These are phyloP conservation scores for Tigriopus japonicus DNA, from an alignment of 1,140 invertebrate genomes.

Conservation along the genomic window DNA sequence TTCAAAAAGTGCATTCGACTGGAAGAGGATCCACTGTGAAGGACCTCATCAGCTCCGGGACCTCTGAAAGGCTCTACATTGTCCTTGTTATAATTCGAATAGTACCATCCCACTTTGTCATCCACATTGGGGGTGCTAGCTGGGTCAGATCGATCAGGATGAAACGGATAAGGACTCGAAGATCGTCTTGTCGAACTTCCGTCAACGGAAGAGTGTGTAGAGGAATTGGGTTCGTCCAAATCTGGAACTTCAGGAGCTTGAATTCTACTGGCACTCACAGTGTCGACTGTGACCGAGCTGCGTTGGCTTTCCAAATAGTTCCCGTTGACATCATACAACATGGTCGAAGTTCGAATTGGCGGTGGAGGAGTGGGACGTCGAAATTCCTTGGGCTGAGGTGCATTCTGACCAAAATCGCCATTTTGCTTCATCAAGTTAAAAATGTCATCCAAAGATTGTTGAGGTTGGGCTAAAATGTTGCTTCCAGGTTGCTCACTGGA, in stretches of 20 bases:
- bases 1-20: too few relatives aligned
- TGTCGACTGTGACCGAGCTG: not conserved
- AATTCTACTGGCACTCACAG: not conserved
- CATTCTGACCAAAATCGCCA: too few relatives aligned
- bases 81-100: slow-evolving; percentile 7
- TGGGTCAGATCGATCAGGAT: not conserved
- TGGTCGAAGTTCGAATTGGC: not conserved
- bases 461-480: not conserved
- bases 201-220: not conserved
- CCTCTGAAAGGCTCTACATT: not conserved
- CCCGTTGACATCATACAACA: not conserved
- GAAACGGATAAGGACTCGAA: slow-evolving; percentile 2
- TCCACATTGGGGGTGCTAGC: not conserved
- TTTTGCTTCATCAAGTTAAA: not conserved
- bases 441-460: not conserved
- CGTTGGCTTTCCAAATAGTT: slow-evolving; percentile 1
- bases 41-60: not conserved
- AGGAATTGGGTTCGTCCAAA: not conserved
- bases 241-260: not conserved
- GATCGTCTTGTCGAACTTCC: not conserved
- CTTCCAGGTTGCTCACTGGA: too few relatives aligned
- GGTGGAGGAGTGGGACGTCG: not conserved
- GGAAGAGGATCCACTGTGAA: too few relatives aligned
- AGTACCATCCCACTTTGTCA: not conserved
- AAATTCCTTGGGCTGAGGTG: not conserved